Evolutionary conservation across 2,797 vertebrate genomes (phyloP), one percentile per base, ranked within the genome.

Genomic region (Carapus acus): DNA sequence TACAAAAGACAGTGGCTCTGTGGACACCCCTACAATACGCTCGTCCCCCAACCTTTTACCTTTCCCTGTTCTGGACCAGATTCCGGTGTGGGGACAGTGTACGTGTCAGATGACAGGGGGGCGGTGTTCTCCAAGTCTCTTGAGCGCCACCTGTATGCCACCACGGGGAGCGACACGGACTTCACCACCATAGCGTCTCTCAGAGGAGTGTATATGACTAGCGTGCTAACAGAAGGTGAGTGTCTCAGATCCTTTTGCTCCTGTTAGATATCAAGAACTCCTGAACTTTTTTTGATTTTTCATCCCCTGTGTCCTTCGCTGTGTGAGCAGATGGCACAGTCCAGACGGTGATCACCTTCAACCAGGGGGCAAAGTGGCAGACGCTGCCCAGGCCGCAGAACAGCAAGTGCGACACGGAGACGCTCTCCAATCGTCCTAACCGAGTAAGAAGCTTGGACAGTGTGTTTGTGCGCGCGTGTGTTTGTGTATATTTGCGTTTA

Each of bases 51-150:
- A n/a, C n/a, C n/a, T n/a, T n/a, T n/a, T 23, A 9, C 14, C 3
- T 52, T 7, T 54, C 39, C 53, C 33, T 41, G 55, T 54, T 33
- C 12, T n/a, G 39, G 37, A 36, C 6, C 77, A 97, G 94, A 97
- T 73, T 91, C 91, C 0, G 91, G 91, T 0, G 86, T 86, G 39
- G 94, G 94, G 56, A 96, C 94, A 62, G 87, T 97, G 69, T 98
- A 93, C 27, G 93, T 92, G 54, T 98, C 94, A 0, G 94, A 93
- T 1, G 90, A 94, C 69, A 85, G 92, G 43, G 94, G 94, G 51
- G 83, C 91, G 2, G 82, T 98, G 23, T 97, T 93, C 81, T 98
- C 94, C 38, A 94, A 93, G 76, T 96, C 94, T 66, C 76, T 97
- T 76, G 91, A 93, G 79, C 86, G 89, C 7, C 94, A 97, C 69